These are phyloP conservation scores for Callorhinus ursinus DNA, from an alignment of 2,113 vertebrate genomes.

Conservation along the genomic window DNA sequence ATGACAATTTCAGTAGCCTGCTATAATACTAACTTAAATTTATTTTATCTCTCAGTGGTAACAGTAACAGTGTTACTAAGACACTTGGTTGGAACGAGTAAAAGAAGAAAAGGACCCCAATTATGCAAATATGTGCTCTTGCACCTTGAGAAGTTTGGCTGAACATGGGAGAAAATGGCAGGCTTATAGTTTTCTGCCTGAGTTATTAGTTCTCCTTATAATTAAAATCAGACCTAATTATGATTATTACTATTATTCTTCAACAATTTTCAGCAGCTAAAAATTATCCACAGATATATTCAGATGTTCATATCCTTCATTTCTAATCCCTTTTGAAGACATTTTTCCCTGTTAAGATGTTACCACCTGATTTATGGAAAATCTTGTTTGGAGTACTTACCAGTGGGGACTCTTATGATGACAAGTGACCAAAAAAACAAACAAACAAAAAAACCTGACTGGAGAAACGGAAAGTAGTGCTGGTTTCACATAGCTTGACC, in stretches of 20 bases:
- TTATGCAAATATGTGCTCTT: constrained; percentile 54
- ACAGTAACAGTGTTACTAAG: neutral
- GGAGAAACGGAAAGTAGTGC: neutral
- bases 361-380: neutral
- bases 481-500: neutral
- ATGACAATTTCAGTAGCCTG: neutral
- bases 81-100: neutral
- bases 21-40: neutral
- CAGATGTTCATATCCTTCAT: neutral
- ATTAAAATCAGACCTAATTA: constrained; percentile 57
- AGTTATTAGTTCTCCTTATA: constrained; percentile 40
- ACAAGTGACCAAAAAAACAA: constrained; percentile 6
- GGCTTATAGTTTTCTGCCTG: constrained; percentile 5
- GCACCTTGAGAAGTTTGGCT: neutral
- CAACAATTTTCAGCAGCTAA: neutral
- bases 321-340: constrained; percentile 23
- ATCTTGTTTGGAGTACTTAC: neutral
- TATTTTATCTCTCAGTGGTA: neutral
- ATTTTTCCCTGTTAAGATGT: constrained; percentile 15
- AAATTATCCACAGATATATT: neutral
- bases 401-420: neutral
- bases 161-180: neutral
- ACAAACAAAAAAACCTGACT: neutral
- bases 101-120: neutral
- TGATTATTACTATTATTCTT: constrained; percentile 28